These are phyloP conservation scores for Pectinophora gossypiella DNA, from an alignment of 1,140 invertebrate genomes.

Conservation along the genomic window DNA sequence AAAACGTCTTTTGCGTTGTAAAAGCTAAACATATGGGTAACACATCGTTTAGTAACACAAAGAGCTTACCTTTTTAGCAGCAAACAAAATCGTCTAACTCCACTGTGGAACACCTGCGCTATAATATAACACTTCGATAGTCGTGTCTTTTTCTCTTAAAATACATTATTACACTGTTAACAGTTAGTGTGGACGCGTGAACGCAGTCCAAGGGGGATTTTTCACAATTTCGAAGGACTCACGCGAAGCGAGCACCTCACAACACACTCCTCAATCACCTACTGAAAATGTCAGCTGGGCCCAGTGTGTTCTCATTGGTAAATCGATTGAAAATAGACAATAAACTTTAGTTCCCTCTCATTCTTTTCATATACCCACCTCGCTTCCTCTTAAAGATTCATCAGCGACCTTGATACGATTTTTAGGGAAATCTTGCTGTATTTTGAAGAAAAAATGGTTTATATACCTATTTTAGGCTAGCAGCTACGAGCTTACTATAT, in stretches of 20 bases:
- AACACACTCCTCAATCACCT: slow-evolving; percentile 35
- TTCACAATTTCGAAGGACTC: slow-evolving; percentile 28
- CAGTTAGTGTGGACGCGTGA: slow-evolving; percentile 47
- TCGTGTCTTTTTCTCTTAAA: slow-evolving; percentile 70
- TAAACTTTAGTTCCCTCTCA: slow-evolving; percentile 31
- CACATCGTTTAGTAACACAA: slow-evolving; percentile 15
- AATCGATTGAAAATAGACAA: slow-evolving; percentile 64
- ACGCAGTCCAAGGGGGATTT: slow-evolving; percentile 49
- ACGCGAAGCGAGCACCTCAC: slow-evolving; percentile 37
- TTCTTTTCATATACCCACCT: slow-evolving; percentile 27
- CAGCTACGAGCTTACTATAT: background rate
- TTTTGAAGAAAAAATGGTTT: background rate
- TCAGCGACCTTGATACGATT: slow-evolving; percentile 35
- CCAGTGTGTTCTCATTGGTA: slow-evolving; percentile 53
- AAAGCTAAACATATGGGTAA: slow-evolving; percentile 48
- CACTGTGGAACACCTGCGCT: slow-evolving; percentile 56
- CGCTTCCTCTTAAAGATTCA: slow-evolving; percentile 21
- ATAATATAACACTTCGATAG: slow-evolving; percentile 70
- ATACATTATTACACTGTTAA: slow-evolving; percentile 72
- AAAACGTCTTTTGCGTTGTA: too few relatives aligned
- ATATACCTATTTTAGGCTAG: background rate
- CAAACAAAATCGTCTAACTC: slow-evolving; percentile 53
- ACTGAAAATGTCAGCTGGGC: slow-evolving; percentile 69
- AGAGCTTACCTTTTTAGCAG: slow-evolving; percentile 50
- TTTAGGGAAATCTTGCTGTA: slow-evolving; percentile 9